Conservation (phyloP, 2,113 vertebrate genomes). For the Hydrochoerus hydrochaeris region DNA sequence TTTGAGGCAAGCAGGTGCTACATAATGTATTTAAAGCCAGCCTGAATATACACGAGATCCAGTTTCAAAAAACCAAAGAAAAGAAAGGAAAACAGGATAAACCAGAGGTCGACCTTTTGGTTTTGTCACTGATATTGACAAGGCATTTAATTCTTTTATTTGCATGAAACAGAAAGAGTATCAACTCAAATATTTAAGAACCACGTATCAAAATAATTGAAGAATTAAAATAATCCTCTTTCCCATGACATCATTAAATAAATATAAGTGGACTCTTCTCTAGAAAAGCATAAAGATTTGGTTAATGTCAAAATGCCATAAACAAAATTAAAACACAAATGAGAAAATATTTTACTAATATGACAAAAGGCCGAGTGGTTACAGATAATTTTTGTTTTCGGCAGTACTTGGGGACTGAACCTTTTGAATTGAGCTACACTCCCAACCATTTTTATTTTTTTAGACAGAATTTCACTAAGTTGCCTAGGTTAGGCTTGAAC, state of each 20-base stretch:
- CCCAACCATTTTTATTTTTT: background rate
- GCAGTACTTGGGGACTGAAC: background rate
- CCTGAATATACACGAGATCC: background rate
- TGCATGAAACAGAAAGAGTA: background rate
- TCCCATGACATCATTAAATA: constrained; percentile 16
- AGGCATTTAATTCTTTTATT: background rate
- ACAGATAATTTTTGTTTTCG: background rate
- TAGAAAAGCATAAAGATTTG: background rate
- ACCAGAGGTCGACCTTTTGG: constrained; percentile 10
- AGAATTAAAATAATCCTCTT: background rate
- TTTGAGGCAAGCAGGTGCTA: background rate
- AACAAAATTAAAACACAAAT: constrained; percentile 3
- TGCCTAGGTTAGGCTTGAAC: background rate
- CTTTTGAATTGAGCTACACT: background rate
- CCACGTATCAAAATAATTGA: background rate
- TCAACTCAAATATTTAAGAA: background rate
- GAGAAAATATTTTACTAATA: constrained; percentile 7
- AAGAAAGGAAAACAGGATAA: background rate
- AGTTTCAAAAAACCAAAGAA: background rate
- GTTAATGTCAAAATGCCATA: constrained; percentile 18
- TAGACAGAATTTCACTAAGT: background rate
- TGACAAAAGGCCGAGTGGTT: background rate
- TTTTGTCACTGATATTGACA: background rate
- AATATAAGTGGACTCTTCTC: background rate
- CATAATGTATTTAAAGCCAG: background rate